Evolutionary conservation across 30 jellyfish, hydroid and myxozoan genomes (phyloP).

Genomic region (Phacellophora camtschatica): DNA sequence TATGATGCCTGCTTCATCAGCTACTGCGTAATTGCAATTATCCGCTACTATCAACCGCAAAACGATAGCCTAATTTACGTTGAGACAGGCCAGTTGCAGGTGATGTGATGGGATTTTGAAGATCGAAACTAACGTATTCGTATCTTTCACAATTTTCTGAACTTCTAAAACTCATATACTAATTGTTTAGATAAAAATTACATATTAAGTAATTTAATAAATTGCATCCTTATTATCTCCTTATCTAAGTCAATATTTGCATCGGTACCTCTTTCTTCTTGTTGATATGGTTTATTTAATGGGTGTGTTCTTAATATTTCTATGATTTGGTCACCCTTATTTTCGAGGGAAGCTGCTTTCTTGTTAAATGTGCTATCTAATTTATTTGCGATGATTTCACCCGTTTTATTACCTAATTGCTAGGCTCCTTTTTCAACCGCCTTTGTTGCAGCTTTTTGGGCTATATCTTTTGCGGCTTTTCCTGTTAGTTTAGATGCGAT

Average conservation of each 20-base stretch:
- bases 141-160: background rate
- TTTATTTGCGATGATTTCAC: background rate
- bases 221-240: background rate
- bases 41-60: background rate
- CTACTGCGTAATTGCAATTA: background rate
- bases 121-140: conserved; percentile 5
- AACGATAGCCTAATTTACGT: background rate
- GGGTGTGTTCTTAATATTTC: background rate
- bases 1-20: conserved; percentile 20
- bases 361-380: background rate
- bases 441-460: background rate
- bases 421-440: background rate
- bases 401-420: background rate
- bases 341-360: background rate
- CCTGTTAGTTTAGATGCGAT: conserved; percentile 17
- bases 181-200: background rate
- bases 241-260: background rate
- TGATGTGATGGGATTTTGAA: background rate
- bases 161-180: background rate
- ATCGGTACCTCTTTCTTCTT: background rate
- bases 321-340: conserved; percentile 3
- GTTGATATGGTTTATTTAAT: background rate
- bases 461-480: background rate
- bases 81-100: background rate
- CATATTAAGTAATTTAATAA: background rate